Evolutionary conservation across 2,797 vertebrate genomes (phyloP).

Genomic region (Dryobates pubescens): DNA sequence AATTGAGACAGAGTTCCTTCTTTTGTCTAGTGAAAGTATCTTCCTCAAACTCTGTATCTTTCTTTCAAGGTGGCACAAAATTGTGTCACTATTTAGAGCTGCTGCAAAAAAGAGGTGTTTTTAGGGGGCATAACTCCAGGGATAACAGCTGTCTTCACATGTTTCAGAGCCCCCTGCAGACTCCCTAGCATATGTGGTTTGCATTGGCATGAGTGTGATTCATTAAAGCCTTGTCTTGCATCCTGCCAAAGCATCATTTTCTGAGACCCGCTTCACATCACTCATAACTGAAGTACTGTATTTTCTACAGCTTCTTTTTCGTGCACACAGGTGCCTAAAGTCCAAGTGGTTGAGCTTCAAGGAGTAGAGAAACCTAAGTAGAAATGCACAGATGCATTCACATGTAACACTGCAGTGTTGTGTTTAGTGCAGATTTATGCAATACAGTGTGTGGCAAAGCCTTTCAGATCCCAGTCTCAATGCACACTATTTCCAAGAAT

Average conservation of each 20-base stretch:
- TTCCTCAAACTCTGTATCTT: background rate
- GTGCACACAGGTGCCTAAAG: slow-evolving; percentile 35
- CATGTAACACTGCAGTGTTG: background rate
- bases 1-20: background rate
- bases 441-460: slow-evolving; percentile 18
- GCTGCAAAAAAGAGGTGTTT: background rate
- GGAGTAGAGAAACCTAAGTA: background rate
- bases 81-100: background rate
- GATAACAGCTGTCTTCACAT: background rate
- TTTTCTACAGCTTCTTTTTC: background rate
- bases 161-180: background rate
- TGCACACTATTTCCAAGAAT: slow-evolving; percentile 16
- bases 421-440: slow-evolving; percentile 38
- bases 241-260: background rate
- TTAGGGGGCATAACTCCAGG: background rate
- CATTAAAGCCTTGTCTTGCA: background rate
- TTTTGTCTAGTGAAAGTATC: background rate
- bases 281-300: background rate
- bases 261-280: background rate
- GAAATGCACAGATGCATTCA: slow-evolving; percentile 20
- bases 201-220: background rate
- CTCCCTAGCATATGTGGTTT: background rate
- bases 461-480: background rate
- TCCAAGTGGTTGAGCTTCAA: slow-evolving; percentile 12
- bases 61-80: background rate